Conservation (phyloP, 2,888 invertebrate species). For the Thalpophila matura region DNA sequence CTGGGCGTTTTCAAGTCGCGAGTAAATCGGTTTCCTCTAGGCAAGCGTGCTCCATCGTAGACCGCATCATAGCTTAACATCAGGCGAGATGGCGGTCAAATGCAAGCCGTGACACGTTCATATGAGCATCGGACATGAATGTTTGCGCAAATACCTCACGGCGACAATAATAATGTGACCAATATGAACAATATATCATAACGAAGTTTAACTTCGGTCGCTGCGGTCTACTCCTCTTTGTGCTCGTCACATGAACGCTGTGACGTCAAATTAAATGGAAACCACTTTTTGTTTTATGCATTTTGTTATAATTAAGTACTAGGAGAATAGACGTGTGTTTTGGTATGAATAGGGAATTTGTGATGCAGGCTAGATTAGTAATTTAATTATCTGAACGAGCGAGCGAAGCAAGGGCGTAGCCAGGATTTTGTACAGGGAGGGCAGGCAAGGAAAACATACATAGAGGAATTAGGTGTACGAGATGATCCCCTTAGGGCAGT, state of each 20-base stretch:
- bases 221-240: conserved; percentile 55
- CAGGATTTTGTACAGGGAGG: too few relatives aligned
- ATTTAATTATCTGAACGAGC: too few relatives aligned
- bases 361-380: too few relatives aligned
- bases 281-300: conserved; percentile 25
- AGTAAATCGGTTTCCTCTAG: too few relatives aligned
- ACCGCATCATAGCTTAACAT: too few relatives aligned
- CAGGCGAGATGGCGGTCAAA: too few relatives aligned
- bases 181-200: conserved; percentile 67
- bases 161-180: conserved; percentile 55
- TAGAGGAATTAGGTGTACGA: too few relatives aligned
- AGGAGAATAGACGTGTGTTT: conserved; percentile 6
- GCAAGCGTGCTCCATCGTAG: too few relatives aligned
- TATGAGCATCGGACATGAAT: conserved; percentile 19
- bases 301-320: conserved; percentile 5
- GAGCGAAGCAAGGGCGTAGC: too few relatives aligned
- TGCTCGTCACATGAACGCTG: conserved; percentile 21
- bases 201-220: conserved; percentile 58
- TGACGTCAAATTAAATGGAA: conserved; percentile 30
- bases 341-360: not conserved
- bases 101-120: conserved; percentile 8
- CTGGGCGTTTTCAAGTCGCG: too few relatives aligned
- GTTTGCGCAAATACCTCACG: conserved; percentile 46
- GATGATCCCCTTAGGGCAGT: too few relatives aligned
- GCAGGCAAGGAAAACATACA: too few relatives aligned